Evolutionary conservation across 1,140 invertebrate species (phyloP).

Genomic region (Drosophila persimilis): DNA sequence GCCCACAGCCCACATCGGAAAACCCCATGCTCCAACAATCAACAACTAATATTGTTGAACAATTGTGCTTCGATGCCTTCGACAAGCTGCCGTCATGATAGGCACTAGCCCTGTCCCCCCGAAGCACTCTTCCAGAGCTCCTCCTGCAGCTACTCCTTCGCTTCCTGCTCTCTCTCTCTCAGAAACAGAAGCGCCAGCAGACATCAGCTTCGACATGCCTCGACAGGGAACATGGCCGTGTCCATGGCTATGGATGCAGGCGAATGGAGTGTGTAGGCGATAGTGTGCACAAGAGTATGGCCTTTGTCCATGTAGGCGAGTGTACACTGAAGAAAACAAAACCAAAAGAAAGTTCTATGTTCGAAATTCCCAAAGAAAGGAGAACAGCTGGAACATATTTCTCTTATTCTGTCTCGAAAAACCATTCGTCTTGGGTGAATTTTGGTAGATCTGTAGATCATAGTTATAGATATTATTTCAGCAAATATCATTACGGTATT

Average conservation of each 20-base stretch:
- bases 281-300: not conserved
- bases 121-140: not conserved
- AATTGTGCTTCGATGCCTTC: conserved; percentile 58
- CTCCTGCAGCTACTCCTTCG: too few species aligned
- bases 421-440: too few species aligned
- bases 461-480: too few species aligned
- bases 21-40: conserved; percentile 15
- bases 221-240: conserved; percentile 20
- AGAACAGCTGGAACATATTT: too few species aligned
- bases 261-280: too few species aligned
- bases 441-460: too few species aligned
- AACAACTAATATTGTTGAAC: conserved; percentile 60
- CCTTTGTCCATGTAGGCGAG: conserved; percentile 20
- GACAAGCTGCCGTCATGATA: conserved; percentile 63
- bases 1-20: not conserved
- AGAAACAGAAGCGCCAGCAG: too few species aligned
- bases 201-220: conserved; percentile 2
- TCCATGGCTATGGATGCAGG: conserved; percentile 5
- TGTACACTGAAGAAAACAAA: conserved; percentile 1
- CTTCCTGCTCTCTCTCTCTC: too few species aligned
- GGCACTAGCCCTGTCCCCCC: not conserved
- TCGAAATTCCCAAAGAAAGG: too few species aligned
- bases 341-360: too few species aligned
- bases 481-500: too few species aligned
- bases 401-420: too few species aligned